Base-by-base conservation (phyloP, 2,888 invertebrate species). In the Eupithecia vulgata region DNA sequence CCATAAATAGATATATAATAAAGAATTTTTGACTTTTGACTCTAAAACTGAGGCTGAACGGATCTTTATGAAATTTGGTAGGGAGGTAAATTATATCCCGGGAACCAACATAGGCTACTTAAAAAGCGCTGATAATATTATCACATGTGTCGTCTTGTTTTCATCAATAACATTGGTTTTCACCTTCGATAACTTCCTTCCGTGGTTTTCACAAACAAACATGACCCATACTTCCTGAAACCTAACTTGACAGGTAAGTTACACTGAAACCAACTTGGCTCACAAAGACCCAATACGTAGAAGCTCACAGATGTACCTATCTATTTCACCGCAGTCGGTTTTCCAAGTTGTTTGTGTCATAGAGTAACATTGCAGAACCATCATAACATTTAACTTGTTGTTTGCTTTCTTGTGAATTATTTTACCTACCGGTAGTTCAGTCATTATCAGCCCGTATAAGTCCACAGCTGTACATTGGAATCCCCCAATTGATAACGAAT, bases 261-360 rank as follows among this genome's bases (percentile, higher is more conserved):
- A 57, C 57, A 64, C 21, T 35, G 62, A n/a, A 64, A n/a, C 37
- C 12, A 64, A 64, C 62, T 64, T 64, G 10, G 37, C 35, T 35
- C 34, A 37, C 59, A 10, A 62, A 64, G n/a, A 37, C 62, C 62
- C 62, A n/a, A 64, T 25, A 13, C 62, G 10, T n/a, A 35, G n/a
- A 35, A 34, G 10, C 37, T 34, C 62, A 13, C 40, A 40, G n/a
- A 7, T 64, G 21, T 64, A 64, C 1, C 40, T 65, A 65, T 37
- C 34, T 62, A 15, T 62, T 37, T 37, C 48, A 62, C 61, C 37
- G 37, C 64, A 68, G 61, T 67, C 35, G 30, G 57, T 67, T 52
- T 45, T 35, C 37, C 5, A 21, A 64, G 62, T 64, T 64, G 34
- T 64, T 64, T 35, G 17, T 64, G 62, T 64, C 62, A 64, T 64